A percentile compares a stretch with the other conserved stretches of the same genome.
These are phyloP conservation scores for Cossypha dichroa DNA, from an alignment of 2,797 vertebrate genomes.

Conservation along the genomic window DNA sequence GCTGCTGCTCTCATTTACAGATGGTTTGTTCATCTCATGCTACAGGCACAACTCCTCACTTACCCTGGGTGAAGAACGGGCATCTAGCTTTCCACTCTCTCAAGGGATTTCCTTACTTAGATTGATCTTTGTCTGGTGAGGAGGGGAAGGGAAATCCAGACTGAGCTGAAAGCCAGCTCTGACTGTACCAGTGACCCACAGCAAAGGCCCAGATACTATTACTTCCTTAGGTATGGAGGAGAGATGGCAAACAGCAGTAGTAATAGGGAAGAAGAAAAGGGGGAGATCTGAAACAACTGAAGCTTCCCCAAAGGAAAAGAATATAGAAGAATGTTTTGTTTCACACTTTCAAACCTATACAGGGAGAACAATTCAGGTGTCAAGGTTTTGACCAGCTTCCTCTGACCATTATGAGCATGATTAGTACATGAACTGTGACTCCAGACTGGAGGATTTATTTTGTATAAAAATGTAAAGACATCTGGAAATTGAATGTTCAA, in stretches of 20 bases:
- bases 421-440: not conserved
- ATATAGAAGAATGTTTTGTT: not conserved
- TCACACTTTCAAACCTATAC: not conserved
- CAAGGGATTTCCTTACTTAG: not conserved
- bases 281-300: not conserved
- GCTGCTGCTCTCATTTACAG: not conserved
- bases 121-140: not conserved
- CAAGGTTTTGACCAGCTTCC: not conserved
- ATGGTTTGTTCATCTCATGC: not conserved
- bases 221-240: not conserved
- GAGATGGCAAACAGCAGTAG: not conserved
- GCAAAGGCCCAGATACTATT: not conserved
- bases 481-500: constrained; percentile 71
- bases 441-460: constrained; percentile 26
- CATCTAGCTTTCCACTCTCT: not conserved
- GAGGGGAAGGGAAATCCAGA: not conserved
- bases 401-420: constrained; percentile 5
- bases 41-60: not conserved
- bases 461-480: not conserved
- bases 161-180: not conserved
- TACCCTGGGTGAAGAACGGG: not conserved
- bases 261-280: not conserved
- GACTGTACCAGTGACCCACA: not conserved
- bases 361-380: not conserved
- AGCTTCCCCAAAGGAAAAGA: not conserved